Base-by-base conservation (phyloP, 2,888 invertebrate species). In the Branchellion lobata region DNA sequence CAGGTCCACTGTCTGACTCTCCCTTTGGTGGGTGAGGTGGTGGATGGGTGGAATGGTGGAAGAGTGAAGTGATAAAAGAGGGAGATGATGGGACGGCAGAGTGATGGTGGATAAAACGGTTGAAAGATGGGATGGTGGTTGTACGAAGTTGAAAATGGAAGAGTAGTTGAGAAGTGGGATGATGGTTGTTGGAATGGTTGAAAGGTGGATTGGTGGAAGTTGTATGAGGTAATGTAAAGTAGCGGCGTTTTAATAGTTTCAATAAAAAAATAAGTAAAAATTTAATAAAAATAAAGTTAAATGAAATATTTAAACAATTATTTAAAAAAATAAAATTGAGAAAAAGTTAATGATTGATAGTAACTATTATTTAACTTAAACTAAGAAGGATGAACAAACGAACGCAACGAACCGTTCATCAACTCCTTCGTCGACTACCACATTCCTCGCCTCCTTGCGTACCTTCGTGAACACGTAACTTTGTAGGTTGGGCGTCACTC, bases 381-480 rank as follows among this genome's bases (percentile, higher is more conserved):
- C n/a, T n/a, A n/a, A n/a, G n/a, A n/a, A n/a, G n/a, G n/a, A n/a
- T n/a, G n/a, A n/a, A n/a, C n/a, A n/a, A n/a, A n/a, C n/a, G n/a
- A n/a, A n/a, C n/a, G n/a, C n/a, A 27, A 8, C n/a, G 29, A 69
- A 33, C 69, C 31, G 3, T 31, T 69, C 77, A 65, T 76, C 61
- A 1, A 65, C 31, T 34, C 34, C 77, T 14, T 77, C 77, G 3
- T 77, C 77, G 34, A 77, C 40, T 18, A 33, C 57, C 8, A 77
- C 57, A 57, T 77, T 65, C n/a, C 57, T 34, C 14, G 65, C n/a
- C 18, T 61, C 31, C 33, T 77, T 77, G 65, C 34, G 29, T 3
- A 77, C 77, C 27, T 36, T 77, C 14, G 31, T 34, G 36, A 77
- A 77, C n/a, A 77, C 77, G 29, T 65, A 77, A 65, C 65, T 65